Conservation (phyloP, 2,797 vertebrate species). For the Onychomys leucogaster region DNA sequence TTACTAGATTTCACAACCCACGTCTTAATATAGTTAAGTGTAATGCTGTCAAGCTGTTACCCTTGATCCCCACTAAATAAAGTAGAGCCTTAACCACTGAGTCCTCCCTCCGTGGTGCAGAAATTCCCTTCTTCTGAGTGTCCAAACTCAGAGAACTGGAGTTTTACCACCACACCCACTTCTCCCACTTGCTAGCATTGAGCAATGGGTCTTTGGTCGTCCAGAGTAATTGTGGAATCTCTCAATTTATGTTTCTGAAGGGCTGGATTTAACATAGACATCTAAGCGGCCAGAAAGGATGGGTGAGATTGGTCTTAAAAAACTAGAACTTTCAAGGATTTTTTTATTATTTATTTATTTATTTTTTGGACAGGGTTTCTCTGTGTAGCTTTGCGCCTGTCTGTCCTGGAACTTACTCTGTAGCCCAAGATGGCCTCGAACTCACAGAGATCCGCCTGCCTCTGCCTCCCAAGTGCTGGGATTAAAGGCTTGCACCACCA, state of each 20-base stretch:
- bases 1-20: conserved; percentile 37
- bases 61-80: neutral
- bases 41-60: neutral
- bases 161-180: conserved; percentile 69
- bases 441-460: too few relatives aligned
- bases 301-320: neutral
- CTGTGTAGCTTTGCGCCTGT: too few relatives aligned
- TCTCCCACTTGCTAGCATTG: conserved; percentile 49
- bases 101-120: conserved; percentile 2
- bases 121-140: neutral
- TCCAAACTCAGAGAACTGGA: conserved; percentile 71
- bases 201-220: conserved; percentile 60
- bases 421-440: too few relatives aligned
- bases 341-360: neutral
- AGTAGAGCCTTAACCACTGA: neutral
- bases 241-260: conserved; percentile 56
- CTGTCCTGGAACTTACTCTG: too few relatives aligned
- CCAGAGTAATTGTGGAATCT: conserved; percentile 65
- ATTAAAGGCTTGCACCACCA: too few relatives aligned
- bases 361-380: too few relatives aligned
- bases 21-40: neutral
- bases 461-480: too few relatives aligned
- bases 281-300: conserved; percentile 15
- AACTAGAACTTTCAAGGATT: conserved; percentile 46
- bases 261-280: conserved; percentile 17